Conservation (phyloP, 2,113 vertebrate species). For the Phyllostomus hastatus region DNA sequence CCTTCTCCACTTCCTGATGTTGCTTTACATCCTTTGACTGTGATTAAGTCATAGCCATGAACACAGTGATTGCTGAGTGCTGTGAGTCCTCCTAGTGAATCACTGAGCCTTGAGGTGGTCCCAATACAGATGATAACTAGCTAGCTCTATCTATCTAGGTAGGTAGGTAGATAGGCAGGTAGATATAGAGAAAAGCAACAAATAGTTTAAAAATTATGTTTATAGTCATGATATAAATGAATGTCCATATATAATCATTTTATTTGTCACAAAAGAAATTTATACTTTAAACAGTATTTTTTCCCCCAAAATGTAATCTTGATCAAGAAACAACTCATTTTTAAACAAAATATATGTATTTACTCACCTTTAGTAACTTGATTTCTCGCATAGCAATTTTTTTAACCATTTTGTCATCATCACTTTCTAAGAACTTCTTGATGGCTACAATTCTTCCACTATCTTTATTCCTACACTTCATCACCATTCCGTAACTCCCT, state of each 20-base stretch:
- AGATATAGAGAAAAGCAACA: not conserved
- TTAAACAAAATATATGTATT: not conserved
- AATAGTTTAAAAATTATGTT: slow-evolving; percentile 17
- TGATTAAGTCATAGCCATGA: not conserved
- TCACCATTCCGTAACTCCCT: slow-evolving; percentile 90
- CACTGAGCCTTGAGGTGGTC: not conserved
- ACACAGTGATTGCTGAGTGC: not conserved
- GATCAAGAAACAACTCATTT: slow-evolving; percentile 22
- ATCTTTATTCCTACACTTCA: slow-evolving; percentile 88
- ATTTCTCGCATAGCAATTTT: slow-evolving; percentile 87
- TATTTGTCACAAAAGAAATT: not conserved
- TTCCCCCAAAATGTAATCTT: not conserved
- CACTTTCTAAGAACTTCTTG: slow-evolving; percentile 91
- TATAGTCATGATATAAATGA: not conserved
- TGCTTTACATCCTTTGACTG: not conserved
- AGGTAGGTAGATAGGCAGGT: not conserved
- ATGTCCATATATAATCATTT: not conserved
- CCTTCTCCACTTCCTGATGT: not conserved
- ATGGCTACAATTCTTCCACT: slow-evolving; percentile 88
- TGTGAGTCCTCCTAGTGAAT: not conserved
- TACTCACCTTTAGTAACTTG: slow-evolving; percentile 81
- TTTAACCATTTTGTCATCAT: slow-evolving; percentile 88
- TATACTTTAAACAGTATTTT: not conserved
- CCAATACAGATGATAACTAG: not conserved
- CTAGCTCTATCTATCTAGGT: too few relatives aligned